Conservation (phyloP, 2,888 invertebrate species). For the Epiblema foenella region DNA sequence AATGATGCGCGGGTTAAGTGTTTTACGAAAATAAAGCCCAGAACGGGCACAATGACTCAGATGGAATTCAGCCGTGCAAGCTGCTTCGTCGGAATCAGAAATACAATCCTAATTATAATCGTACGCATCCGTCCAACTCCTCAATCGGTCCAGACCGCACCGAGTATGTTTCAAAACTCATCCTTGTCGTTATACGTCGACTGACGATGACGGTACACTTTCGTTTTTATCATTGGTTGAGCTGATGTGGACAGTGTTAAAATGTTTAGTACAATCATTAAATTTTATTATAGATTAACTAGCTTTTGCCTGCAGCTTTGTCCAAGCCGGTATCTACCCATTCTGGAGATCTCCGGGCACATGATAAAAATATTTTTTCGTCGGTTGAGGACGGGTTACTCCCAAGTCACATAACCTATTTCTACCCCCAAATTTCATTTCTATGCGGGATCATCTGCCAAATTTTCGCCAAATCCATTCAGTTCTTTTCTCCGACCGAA, state of each 20-base stretch:
- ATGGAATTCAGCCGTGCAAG: conserved; percentile 82
- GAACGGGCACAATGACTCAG: conserved; percentile 84
- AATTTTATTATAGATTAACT: neutral
- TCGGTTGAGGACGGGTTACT: too few relatives aligned
- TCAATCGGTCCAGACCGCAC: conserved; percentile 77
- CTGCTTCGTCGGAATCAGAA: conserved; percentile 84
- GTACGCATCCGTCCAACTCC: conserved; percentile 83
- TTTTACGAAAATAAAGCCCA: conserved; percentile 84
- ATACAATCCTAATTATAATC: conserved; percentile 86
- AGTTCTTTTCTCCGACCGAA: too few relatives aligned
- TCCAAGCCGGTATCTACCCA: too few relatives aligned
- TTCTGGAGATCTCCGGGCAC: too few relatives aligned
- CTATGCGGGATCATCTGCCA: too few relatives aligned
- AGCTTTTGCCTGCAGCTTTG: neutral
- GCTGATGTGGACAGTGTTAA: neutral
- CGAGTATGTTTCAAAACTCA: conserved; percentile 57
- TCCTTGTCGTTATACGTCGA: conserved; percentile 52
- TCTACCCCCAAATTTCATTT: too few relatives aligned
- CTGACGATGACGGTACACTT: conserved; percentile 20
- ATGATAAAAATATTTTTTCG: too few relatives aligned
- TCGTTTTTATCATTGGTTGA: conserved; percentile 15
- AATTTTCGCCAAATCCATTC: too few relatives aligned
- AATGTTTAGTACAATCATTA: neutral
- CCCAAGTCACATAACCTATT: too few relatives aligned
- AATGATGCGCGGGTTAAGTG: conserved; percentile 80